Base-by-base conservation (phyloP, 35 echinoderm and acorn worm species). In the Apostichopus parvimensis region DNA sequence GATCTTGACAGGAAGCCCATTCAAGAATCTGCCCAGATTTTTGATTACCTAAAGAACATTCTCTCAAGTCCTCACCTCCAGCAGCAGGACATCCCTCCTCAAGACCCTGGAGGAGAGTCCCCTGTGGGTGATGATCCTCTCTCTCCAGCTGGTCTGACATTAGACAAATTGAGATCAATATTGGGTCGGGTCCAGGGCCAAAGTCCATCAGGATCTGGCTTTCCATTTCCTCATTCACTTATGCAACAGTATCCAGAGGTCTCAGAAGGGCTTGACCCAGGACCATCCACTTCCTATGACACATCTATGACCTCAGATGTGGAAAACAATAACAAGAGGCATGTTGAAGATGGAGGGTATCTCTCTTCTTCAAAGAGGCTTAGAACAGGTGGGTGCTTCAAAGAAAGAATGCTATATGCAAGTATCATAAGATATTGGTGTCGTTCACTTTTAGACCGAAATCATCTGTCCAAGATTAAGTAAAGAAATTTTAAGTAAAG, bases 251-350 rank as follows among this genome's bases (percentile, higher is more conserved):
- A 58, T 18, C 81, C 55, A 53, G 81, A n/a, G 8, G 12, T 84
- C 7, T 58, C 81, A 18, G 22, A 58, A 5, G 81, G 21, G 18
- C 10, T n/a, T 4, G 45, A 12, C 4, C 54, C 20, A 4, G 81
- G 81, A 58, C 81, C 55, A n/a, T 84, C 54, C 8, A 21, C 20
- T 60, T 84, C 57, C 17, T n/a, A 59, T 17, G 81, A 23, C 10
- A 65, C 86, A 14, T 53, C 86, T 2, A 0, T 22, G 13, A 23
- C 15, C 4, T 62, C 64, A 71, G 86, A 88, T 52, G 7, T 88
- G 86, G 86, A 88, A 26, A 88, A 88, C 62, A 88, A 88, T 64
- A 88, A 88, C 13, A 88, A 88, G 60, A 68, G 86, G 52, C 62
- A 73, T 11, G 25, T 56, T 15, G 57, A 65, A 18, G 86, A 15